Evolutionary conservation across 2,113 vertebrate species (phyloP).

Genomic region (Tragelaphus imberbis): DNA sequence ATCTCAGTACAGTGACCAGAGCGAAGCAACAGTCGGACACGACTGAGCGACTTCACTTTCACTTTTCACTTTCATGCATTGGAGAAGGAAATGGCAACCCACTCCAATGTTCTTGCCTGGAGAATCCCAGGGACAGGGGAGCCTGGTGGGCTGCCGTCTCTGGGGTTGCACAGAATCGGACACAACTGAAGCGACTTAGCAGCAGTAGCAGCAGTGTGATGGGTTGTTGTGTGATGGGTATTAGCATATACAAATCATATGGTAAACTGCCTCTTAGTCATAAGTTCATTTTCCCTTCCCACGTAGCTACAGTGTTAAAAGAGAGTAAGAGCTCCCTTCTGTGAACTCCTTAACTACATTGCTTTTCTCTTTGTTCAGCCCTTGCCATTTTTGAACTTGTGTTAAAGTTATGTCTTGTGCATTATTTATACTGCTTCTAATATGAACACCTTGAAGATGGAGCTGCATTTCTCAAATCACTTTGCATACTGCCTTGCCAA

Average conservation of each 20-base stretch:
- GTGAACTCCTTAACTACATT: background rate
- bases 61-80: too few species aligned
- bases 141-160: too few species aligned
- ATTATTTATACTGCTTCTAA: background rate
- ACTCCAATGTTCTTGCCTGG: too few species aligned
- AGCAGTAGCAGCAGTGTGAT: too few species aligned
- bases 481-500: background rate
- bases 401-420: background rate
- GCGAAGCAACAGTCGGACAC: background rate
- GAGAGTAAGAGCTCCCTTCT: background rate
- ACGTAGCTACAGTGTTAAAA: background rate
- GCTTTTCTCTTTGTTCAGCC: background rate
- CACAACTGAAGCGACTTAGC: too few species aligned
- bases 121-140: too few species aligned
- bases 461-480: background rate
- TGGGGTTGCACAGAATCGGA: too few species aligned
- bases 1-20: background rate
- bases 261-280: background rate
- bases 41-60: too few species aligned
- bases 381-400: background rate
- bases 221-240: background rate
- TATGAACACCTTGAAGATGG: background rate
- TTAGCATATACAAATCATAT: background rate
- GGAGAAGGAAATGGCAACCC: too few species aligned
- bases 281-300: background rate